Conservation (phyloP, 2,888 invertebrate species). For the Gastrophysa polygoni region DNA sequence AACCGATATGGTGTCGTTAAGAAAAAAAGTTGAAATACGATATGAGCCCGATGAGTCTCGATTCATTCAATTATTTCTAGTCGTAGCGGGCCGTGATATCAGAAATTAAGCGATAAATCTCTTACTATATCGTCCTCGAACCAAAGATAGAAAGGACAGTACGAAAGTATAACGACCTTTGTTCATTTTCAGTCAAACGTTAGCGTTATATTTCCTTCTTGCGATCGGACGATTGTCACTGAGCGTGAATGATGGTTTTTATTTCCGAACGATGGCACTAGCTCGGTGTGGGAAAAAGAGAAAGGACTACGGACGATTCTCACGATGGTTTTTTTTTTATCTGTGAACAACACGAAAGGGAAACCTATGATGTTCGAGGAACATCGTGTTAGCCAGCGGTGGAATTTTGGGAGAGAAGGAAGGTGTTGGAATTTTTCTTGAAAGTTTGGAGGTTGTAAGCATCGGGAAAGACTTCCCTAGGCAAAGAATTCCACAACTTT, state of each 20-base stretch:
- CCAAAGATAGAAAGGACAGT: conserved; percentile 10
- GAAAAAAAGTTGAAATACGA: background rate
- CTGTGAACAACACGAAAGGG: too few species aligned
- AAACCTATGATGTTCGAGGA: too few species aligned
- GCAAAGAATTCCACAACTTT: too few species aligned
- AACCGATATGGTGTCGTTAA: background rate
- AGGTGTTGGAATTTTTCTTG: too few species aligned
- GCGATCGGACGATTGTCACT: conserved; percentile 9
- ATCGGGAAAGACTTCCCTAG: too few species aligned
- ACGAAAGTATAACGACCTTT: conserved; percentile 3
- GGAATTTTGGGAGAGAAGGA: too few species aligned
- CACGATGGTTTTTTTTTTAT: too few species aligned
- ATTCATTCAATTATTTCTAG: conserved; percentile 8
- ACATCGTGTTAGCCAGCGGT: too few species aligned
- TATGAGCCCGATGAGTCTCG: background rate
- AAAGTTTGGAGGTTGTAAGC: too few species aligned
- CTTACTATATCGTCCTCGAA: conserved; percentile 12
- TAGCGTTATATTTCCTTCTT: background rate
- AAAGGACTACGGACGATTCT: background rate
- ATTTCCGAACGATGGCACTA: background rate
- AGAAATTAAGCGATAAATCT: conserved; percentile 21
- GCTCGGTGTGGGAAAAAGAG: background rate
- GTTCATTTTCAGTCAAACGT: background rate
- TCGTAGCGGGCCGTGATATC: conserved; percentile 18
- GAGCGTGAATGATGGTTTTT: background rate